Conservation (phyloP, 2,113 vertebrate species). For the Chrysemys picta region DNA sequence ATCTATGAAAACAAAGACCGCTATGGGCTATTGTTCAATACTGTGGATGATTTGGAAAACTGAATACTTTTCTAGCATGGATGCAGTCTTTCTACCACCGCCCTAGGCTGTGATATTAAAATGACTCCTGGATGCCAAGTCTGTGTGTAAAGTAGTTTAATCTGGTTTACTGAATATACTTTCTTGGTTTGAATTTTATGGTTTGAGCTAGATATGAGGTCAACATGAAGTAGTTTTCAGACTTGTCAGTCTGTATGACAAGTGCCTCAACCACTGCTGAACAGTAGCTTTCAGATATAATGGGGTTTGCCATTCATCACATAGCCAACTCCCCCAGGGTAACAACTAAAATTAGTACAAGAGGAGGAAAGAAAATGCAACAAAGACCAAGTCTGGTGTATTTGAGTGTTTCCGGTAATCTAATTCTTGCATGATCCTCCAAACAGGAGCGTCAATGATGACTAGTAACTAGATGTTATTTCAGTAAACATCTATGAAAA, state of each 20-base stretch:
- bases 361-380: not conserved
- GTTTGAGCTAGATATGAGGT: not conserved
- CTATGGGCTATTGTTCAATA: not conserved
- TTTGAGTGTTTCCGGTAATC: not conserved
- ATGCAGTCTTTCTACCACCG: not conserved
- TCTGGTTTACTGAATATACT: not conserved
- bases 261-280: not conserved
- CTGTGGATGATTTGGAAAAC: no score
- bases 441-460: not conserved
- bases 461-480: not conserved
- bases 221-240: not conserved
- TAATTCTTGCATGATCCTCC: not conserved
- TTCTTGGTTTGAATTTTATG: not conserved
- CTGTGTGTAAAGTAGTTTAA: not conserved
- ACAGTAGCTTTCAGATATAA: not conserved
- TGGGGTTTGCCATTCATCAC: not conserved
- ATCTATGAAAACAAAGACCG: not conserved
- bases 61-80: not conserved
- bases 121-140: not conserved
- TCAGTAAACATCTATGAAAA: not conserved
- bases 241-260: not conserved
- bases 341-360: not conserved
- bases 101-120: not conserved
- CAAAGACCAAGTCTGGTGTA: not conserved
- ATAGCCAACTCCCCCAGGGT: not conserved